These are phyloP conservation scores for Chironomus tentans DNA, from an alignment of 2,888 invertebrate genomes.

Conservation along the genomic window DNA sequence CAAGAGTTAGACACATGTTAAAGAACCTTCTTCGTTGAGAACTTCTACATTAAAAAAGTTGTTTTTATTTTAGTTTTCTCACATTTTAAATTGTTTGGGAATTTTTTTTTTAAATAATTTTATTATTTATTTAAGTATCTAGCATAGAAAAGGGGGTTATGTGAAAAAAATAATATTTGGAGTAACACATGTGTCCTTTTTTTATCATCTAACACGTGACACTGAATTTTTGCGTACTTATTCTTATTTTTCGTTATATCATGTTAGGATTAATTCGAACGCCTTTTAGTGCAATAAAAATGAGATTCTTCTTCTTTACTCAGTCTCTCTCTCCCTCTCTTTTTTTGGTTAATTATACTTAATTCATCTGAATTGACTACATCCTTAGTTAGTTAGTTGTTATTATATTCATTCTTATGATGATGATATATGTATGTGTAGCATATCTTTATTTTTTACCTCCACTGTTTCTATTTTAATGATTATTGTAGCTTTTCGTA, in stretches of 20 bases:
- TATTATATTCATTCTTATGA: not conserved
- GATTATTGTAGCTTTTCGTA: too few relatives aligned
- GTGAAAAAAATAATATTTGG: not conserved
- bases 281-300: not conserved
- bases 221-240: not conserved
- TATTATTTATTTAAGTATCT: too few relatives aligned
- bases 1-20: not conserved
- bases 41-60: not conserved
- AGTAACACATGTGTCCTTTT: not conserved
- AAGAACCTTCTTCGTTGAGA: not conserved
- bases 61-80: not conserved
- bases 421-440: not conserved
- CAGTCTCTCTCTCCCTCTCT: not conserved
- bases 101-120: not conserved
- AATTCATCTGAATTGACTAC: conserved; percentile 27
- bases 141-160: not conserved
- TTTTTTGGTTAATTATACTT: conserved; percentile 22
- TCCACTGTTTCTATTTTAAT: too few relatives aligned
- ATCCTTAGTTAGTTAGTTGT: conserved; percentile 11
- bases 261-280: too few relatives aligned
- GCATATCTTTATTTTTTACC: not conserved
- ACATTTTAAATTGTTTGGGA: not conserved
- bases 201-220: not conserved
- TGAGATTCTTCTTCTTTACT: not conserved
- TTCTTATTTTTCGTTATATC: not conserved